phyloP scores from a whole-genome alignment of 2,888 invertebrate species.

The Phaonia tiefii region DNA sequence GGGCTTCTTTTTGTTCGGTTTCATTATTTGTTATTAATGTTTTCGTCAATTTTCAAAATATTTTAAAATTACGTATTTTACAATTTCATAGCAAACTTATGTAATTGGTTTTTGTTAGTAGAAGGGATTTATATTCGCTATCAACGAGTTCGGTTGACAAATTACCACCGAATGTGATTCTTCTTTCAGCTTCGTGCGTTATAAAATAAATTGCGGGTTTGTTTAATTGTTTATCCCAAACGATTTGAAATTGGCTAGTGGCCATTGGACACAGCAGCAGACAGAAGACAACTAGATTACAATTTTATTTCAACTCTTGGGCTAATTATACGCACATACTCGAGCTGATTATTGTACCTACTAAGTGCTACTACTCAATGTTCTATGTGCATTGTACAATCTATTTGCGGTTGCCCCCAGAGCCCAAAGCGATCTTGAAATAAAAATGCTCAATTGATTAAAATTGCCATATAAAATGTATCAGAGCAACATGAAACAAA shows the following conservation, averaged over 20 bases:
- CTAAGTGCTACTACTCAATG: neutral
- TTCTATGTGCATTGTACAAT: constrained; percentile 7
- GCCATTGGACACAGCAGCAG: constrained; percentile 52
- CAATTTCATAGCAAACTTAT: constrained; percentile 54
- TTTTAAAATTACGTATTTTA: too few species aligned
- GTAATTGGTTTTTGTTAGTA: constrained; percentile 57
- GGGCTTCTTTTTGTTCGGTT: constrained; percentile 72
- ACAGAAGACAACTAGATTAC: constrained; percentile 10
- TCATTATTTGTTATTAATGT: constrained; percentile 63
- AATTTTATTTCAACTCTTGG: constrained; percentile 33
- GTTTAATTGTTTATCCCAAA: constrained; percentile 52
- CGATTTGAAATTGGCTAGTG: constrained; percentile 61
- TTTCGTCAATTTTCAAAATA: too few species aligned
- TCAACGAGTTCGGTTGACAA: neutral
- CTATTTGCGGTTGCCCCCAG: constrained; percentile 40
- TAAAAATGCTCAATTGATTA: neutral
- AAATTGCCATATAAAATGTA: neutral
- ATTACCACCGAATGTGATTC: constrained; percentile 7
- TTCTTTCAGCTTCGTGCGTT: neutral
- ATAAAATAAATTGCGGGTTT: neutral
- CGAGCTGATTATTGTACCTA: constrained; percentile 9
- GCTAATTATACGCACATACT: constrained; percentile 49
- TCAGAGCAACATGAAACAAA: neutral
- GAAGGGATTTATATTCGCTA: constrained; percentile 6
- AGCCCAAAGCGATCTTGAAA: constrained; percentile 17